Base-by-base conservation (phyloP, 2,113 vertebrate genomes). In the Astatoreochromis straeleni region DNA sequence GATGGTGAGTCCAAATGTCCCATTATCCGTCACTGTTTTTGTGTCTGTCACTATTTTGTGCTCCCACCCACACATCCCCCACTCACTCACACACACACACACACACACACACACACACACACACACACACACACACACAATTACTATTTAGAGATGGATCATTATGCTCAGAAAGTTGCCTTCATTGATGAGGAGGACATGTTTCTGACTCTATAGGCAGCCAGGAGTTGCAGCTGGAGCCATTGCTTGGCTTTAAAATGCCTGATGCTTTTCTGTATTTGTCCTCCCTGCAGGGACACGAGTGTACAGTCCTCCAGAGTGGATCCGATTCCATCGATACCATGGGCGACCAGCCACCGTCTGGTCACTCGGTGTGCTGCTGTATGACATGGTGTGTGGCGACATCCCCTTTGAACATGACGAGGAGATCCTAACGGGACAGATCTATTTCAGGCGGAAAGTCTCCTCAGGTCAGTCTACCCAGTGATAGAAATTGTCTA, bases 341-440 rank as follows among this genome's bases (percentile, higher is more conserved):
- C 98, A 99, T 7, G 99, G 98, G 5, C 97, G 98, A 80, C 99
- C 99, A 0, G 98, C 99, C 40, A 98, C 99, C 0, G 97, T 99
- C 83, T 99, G 99, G 99, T 99, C 99, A 12, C 94, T 99, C 88
- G 99, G 99, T 3, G 98, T 99, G 91, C 95, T 99, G 70, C 96
- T 99, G 3, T 99, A 98, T 0, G 99, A 99, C 95, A 99, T 99
- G 98, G 98, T 99, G 82, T 99, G 98, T 0, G 99, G 99, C 42
- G 99, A 99, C 94, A 99, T 99, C 93, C 99, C 99, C 29, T 99
- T 99, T 19, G 98, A 99, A 92, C 98, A 98, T 88, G 99, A 99
- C 1, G 98, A 99, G 82, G 98, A 99, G 95, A 99, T 99, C 79
- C 96, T 99, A 47, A 96, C 96, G 2, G 98, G 98, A 3, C 95